phyloP scores from a whole-genome alignment of 2,888 invertebrate genomes.

The Byasa hedistus region DNA sequence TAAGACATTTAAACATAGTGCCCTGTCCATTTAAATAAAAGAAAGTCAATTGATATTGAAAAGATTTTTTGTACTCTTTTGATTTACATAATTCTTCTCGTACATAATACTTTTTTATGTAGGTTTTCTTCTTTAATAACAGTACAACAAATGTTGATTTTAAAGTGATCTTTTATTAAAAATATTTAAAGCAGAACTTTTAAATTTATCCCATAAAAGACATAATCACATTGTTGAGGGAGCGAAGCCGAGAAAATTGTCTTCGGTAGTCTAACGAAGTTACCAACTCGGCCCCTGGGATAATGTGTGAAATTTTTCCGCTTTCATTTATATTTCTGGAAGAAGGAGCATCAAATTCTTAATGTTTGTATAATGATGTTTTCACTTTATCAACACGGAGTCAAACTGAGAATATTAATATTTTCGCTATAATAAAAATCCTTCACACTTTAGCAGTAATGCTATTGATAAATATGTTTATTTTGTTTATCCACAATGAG shows the following conservation, averaged over 20 bases:
- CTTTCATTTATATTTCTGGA: conserved; percentile 1
- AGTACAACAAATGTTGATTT: not conserved
- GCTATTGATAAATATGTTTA: too few relatives aligned
- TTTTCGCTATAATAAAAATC: not conserved
- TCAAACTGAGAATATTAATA: not conserved
- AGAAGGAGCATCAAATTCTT: not conserved
- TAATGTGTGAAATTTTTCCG: conserved; percentile 31
- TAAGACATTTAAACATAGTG: too few relatives aligned
- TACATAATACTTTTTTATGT: not conserved
- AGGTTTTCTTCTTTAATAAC: not conserved
- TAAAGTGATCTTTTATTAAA: not conserved
- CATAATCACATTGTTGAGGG: conserved; percentile 69
- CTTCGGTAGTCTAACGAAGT: conserved; percentile 63
- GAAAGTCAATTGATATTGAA: too few relatives aligned
- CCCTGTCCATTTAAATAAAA: too few relatives aligned
- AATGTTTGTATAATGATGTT: conserved; percentile 1
- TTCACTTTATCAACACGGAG: not conserved
- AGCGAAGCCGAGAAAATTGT: conserved; percentile 69
- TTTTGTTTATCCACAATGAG: too few relatives aligned
- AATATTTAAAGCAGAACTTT: conserved; percentile 51
- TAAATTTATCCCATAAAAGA: conserved; percentile 65
- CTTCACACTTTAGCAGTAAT: not conserved
- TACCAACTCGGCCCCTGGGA: conserved; percentile 35
- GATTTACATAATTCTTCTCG: not conserved
- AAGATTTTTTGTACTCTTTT: too few relatives aligned